Evolutionary conservation across 92 coral and sea anemone genomes (phyloP), one percentile per base, ranked within the genome.

Genomic region (Siderastrea siderea): DNA sequence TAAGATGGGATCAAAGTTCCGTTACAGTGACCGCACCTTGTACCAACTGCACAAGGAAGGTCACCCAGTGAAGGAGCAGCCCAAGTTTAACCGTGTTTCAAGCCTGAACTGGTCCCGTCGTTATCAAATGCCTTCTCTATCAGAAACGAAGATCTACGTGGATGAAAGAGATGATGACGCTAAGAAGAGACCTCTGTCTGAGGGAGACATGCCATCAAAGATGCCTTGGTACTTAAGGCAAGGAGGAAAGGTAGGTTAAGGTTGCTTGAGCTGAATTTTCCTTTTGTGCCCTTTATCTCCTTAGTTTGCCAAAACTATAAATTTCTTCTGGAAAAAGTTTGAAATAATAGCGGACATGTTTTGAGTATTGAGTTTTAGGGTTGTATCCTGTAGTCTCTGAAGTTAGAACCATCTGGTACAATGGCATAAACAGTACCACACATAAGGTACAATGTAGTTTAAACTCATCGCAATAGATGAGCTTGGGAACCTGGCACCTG

Each of bases 11-110:
- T 95, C 98, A 65, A 95, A 93, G 85, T 95, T 95, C 93, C 98
- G 99, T 61, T 97, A 97, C 94, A 97, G 99, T 67, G 99, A 97
- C 47, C 92, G 97, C 17, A 97, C 99, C 47, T 89, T 97, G 73
- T 94, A 89, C 54, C 99, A 97, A 75, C 91, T 97, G 43, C 98
- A 98, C 46, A 96, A 97, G 88, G 99, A 96, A 7, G 99, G 98
- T 14, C 90, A 94, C 81, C 95, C 96, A n/a, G 86, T 95, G 74
- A 89, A 92, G 75, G 92, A 93, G 17, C 96, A 94, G 74, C 96
- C 98, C 60, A 82, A 85, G 87, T 95, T 95, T 74, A 74, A 76
- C 47, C 96, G 98, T 3, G 98, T 95, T 14, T 90, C 94, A 57
- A 96, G 98, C 59, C 89, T 94, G 76, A 97, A 96, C 84, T 97